A percentile compares a stretch with the other conserved stretches of the same genome.
Evolutionary conservation across 2,113 vertebrate species (phyloP).

Genomic region (Coryphaenoides rupestris): DNA sequence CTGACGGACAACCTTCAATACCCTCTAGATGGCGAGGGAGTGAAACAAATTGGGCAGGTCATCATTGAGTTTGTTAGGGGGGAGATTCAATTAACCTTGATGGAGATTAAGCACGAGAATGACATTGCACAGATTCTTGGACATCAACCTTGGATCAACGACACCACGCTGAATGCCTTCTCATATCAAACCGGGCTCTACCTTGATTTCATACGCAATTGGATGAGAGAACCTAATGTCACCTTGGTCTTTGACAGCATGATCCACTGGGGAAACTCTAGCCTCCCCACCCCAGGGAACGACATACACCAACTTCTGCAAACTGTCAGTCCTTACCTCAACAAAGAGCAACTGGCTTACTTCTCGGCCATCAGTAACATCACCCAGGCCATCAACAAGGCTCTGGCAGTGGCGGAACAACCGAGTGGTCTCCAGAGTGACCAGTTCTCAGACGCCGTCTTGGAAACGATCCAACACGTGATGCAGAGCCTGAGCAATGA

Average conservation of each 20-base stretch:
- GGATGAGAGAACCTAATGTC: constrained; percentile 59
- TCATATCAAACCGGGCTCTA: constrained; percentile 49
- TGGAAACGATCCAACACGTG: constrained; percentile 32
- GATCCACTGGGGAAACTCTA: constrained; percentile 50
- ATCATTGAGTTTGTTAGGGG: constrained; percentile 34
- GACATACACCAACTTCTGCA: constrained; percentile 55
- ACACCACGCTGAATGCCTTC: constrained; percentile 26
- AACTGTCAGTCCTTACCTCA: constrained; percentile 29
- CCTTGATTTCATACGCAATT: constrained; percentile 39
- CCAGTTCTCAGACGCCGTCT: constrained; percentile 42
- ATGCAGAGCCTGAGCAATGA: constrained; percentile 29
- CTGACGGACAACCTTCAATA: constrained; percentile 42
- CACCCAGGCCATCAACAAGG: constrained; percentile 51
- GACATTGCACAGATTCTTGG: background rate
- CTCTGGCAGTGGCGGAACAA: constrained; percentile 41
- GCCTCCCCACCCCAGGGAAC: constrained; percentile 24
- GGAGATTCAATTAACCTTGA: constrained; percentile 35
- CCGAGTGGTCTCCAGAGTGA: constrained; percentile 53
- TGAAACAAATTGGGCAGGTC: constrained; percentile 50
- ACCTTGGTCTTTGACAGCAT: constrained; percentile 35
- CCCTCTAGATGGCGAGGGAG: constrained; percentile 50
- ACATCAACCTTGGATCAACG: constrained; percentile 14
- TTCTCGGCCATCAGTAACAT: constrained; percentile 41
- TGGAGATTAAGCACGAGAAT: constrained; percentile 42
- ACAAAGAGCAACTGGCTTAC: constrained; percentile 37